Conservation (phyloP, 2,113 vertebrate genomes). For the Rhinoptilus africanus region DNA sequence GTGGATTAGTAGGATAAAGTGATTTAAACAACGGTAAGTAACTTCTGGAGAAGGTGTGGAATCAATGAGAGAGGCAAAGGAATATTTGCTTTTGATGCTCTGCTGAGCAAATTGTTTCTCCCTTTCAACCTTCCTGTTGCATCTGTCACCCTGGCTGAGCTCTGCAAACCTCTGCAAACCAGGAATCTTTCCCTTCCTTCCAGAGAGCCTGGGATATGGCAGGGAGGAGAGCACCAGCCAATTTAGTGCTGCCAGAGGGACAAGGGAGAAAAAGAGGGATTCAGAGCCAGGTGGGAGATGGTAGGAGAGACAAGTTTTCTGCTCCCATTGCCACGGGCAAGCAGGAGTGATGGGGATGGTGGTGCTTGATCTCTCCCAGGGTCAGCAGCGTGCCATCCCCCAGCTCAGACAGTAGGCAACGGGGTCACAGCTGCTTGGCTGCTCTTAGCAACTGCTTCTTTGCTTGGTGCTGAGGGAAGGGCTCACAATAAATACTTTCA, state of each 20-base stretch:
- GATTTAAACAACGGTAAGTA: not conserved
- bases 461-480: not conserved
- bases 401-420: not conserved
- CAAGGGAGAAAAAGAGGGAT: not conserved
- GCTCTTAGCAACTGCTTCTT: not conserved
- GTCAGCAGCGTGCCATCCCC: not conserved
- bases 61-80: not conserved
- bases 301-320: not conserved
- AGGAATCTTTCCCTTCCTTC: not conserved
- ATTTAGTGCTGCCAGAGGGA: not conserved
- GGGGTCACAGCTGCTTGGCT: not conserved
- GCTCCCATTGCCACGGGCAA: not conserved
- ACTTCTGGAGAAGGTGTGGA: not conserved
- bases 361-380: not conserved
- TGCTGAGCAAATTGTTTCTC: not conserved
- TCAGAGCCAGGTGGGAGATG: not conserved
- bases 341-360: not conserved
- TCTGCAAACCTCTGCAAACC: not conserved
- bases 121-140: not conserved
- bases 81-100: conserved; percentile 11
- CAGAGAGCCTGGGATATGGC: not conserved
- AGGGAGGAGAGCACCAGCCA: not conserved
- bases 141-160: not conserved
- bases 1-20: conserved; percentile 29
- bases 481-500: not conserved